These are phyloP conservation scores for Ichneumoninae sp. DNA, from an alignment of 2,888 invertebrate genomes.

Conservation along the genomic window DNA sequence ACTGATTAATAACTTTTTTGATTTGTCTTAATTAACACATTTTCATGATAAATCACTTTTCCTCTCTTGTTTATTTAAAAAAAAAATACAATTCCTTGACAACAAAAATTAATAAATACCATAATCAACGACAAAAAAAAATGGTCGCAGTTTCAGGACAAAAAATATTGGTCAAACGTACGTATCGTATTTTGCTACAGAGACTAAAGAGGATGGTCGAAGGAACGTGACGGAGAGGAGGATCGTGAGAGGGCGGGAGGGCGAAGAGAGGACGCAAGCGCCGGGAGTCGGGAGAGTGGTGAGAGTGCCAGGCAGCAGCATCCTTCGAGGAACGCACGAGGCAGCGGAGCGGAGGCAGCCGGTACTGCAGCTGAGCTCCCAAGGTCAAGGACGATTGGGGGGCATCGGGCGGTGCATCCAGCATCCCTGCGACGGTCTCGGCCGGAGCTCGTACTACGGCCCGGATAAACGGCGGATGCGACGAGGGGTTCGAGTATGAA, in stretches of 20 bases:
- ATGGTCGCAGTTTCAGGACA: constrained; percentile 36
- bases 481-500: constrained; percentile 46
- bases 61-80: too few species aligned
- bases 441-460: not conserved
- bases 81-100: too few species aligned
- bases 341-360: constrained; percentile 55
- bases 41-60: too few species aligned
- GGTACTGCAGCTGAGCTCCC: constrained; percentile 70
- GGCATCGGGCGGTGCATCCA: constrained; percentile 48
- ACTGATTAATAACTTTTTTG: too few species aligned
- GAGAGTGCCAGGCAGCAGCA: constrained; percentile 69
- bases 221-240: constrained; percentile 41
- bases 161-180: constrained; percentile 23
- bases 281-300: constrained; percentile 54
- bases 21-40: too few species aligned
- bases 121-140: not conserved
- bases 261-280: constrained; percentile 45
- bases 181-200: not conserved
- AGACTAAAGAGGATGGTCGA: constrained; percentile 12
- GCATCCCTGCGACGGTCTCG: constrained; percentile 35
- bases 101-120: too few species aligned
- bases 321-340: constrained; percentile 70
- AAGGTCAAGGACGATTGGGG: constrained; percentile 78
- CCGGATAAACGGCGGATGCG: constrained; percentile 29
- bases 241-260: constrained; percentile 20